Conservation (phyloP, 1,140 invertebrate species). For the Mylabris phalerata region DNA sequence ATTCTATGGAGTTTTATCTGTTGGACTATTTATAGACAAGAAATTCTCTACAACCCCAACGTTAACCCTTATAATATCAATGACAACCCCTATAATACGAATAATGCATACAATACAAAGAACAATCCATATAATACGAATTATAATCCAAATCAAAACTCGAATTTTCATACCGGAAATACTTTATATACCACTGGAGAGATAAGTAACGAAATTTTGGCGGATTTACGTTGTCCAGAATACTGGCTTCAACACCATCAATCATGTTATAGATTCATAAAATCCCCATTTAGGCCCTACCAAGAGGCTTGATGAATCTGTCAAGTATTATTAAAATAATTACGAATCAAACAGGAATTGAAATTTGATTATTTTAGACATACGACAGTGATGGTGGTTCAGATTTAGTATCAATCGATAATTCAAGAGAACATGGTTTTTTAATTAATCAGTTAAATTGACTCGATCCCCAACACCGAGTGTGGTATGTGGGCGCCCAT, state of each 20-base stretch:
- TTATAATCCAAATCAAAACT: background rate
- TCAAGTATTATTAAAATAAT: conserved; percentile 43
- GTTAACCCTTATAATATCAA: background rate
- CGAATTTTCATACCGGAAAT: too few relatives aligned
- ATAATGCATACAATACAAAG: background rate
- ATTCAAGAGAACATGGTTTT: conserved; percentile 81
- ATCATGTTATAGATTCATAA: conserved; percentile 82
- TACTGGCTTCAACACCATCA: conserved; percentile 71
- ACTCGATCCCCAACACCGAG: conserved; percentile 75
- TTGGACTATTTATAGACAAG: background rate
- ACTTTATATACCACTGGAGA: background rate
- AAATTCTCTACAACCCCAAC: background rate
- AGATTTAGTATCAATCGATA: conserved; percentile 73
- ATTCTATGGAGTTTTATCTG: conserved; percentile 3
- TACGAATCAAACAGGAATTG: background rate
- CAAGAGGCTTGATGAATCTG: conserved; percentile 76
- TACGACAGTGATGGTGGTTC: conserved; percentile 55
- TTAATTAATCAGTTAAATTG: conserved; percentile 68
- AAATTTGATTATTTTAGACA: conserved; percentile 30
- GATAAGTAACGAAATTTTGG: conserved; percentile 22
- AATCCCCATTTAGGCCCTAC: conserved; percentile 69
- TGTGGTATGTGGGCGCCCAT: conserved; percentile 78
- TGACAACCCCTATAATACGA: too few relatives aligned
- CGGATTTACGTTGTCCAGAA: conserved; percentile 62
- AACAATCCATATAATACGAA: conserved; percentile 1